Evolutionary conservation across 2,797 vertebrate genomes (phyloP), one percentile per base, ranked within the genome.

Genomic region (Dendrocincla fuliginosa): DNA sequence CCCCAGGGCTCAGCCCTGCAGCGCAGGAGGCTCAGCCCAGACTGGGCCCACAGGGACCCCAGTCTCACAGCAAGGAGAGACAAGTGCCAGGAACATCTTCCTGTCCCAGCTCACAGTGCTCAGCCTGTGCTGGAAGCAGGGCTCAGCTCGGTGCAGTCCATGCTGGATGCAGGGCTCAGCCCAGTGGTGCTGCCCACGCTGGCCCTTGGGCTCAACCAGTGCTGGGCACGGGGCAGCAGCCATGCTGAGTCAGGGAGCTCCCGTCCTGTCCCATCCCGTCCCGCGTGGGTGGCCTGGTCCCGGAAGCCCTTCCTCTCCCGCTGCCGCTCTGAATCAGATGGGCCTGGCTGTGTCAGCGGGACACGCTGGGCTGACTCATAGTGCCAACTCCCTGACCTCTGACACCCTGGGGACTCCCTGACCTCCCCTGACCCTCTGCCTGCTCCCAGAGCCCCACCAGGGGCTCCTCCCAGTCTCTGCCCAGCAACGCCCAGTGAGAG

Each of bases 271-370:
- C 46, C 24, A 15, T 24, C 86, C 73, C 2, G 59, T 95, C 91
- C 81, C 18, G 82, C 10, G 89, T 82, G 93, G 92, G 95, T 73
- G 94, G 93, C 95, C 74, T 56, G 80, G 90, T 82, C 93, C 91
- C 68, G 93, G 94, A 95, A 95, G 64, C 93, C 91, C 44, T 96
- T 94, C 96, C 95, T 83, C 81, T 89, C 50, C 87, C 4, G 2
- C 56, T 3, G 70, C 91, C 0, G 11, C 73, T 70, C 73, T 96
- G 96, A 96, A 94, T 95, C 96, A 96, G 86, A 76, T 6, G 27
- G 76, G 56, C 89, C 84, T 12, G 41, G 87, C 89, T 83, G 68
- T 41, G 81, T 76, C 89, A 92, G 68, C 13, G 6, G 93, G 92
- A 95, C 87, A 82, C 64, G 56, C 61, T 5, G 57, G 81, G 56